Percentiles rank a stretch among this genome's conserved stretches.
Evolutionary conservation across 1,140 invertebrate species (phyloP).

Genomic region (Drosophila neocordata): DNA sequence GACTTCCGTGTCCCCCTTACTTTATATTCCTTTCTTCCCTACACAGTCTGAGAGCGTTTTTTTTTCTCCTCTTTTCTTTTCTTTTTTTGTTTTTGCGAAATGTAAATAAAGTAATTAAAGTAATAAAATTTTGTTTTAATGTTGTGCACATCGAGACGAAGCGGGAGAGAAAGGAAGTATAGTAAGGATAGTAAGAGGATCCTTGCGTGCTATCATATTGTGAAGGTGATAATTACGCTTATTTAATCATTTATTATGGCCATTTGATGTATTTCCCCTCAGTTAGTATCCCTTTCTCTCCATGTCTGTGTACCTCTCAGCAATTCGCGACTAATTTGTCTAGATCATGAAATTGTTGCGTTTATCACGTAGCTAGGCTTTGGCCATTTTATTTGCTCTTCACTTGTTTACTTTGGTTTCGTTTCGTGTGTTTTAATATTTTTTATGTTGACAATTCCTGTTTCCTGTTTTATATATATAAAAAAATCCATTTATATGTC

Average conservation of each 20-base stretch:
- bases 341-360: constrained; percentile 70
- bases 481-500: neutral
- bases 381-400: constrained; percentile 39
- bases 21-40: constrained; percentile 44
- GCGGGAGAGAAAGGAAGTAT: neutral
- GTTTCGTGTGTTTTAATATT: neutral
- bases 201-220: constrained; percentile 46
- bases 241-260: constrained; percentile 78
- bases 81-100: constrained; percentile 60
- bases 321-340: constrained; percentile 70
- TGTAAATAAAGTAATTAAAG: constrained; percentile 82
- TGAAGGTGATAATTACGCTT: constrained; percentile 79
- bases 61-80: constrained; percentile 35
- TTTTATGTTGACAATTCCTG: neutral
- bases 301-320: constrained; percentile 19
- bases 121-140: constrained; percentile 81
- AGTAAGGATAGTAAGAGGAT: constrained; percentile 3
- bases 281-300: neutral
- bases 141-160: constrained; percentile 32
- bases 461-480: constrained; percentile 10
- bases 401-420: constrained; percentile 30
- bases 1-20: constrained; percentile 41
- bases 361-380: constrained; percentile 62
- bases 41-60: constrained; percentile 23
- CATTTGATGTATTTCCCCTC: constrained; percentile 43